These are phyloP conservation scores for Tanytarsus gracilentus DNA, from an alignment of 2,888 invertebrate genomes.

Conservation along the genomic window DNA sequence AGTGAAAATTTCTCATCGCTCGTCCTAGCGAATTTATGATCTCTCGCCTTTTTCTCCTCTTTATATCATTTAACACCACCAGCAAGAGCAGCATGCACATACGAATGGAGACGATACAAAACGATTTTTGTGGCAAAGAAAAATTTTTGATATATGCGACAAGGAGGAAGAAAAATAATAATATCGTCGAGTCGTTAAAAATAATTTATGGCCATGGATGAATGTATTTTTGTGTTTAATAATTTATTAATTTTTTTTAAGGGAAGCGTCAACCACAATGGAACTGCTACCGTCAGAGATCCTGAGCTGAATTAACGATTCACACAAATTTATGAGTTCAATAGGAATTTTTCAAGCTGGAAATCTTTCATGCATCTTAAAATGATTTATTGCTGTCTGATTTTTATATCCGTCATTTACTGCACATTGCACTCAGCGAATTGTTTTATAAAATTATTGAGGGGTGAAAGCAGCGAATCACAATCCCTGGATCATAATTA, in stretches of 20 bases:
- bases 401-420: background rate
- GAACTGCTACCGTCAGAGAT: too few species aligned
- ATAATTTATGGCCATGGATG: conserved; percentile 15
- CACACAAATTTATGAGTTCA: background rate
- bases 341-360: background rate
- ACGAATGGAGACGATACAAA: too few species aligned
- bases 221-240: conserved; percentile 19
- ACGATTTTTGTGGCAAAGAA: background rate
- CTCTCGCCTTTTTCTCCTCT: too few species aligned
- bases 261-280: background rate
- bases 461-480: background rate
- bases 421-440: background rate
- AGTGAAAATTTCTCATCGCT: too few species aligned
- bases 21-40: too few species aligned
- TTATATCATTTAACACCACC: too few species aligned
- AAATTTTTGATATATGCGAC: conserved; percentile 17
- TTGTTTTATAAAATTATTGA: background rate
- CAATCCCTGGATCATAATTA: conserved; percentile 7
- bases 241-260: conserved; percentile 13
- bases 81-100: too few species aligned
- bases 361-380: conserved; percentile 2
- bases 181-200: conserved; percentile 14
- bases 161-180: conserved; percentile 4
- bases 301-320: conserved; percentile 17
- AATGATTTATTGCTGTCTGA: background rate